Conservation (phyloP, 2,113 vertebrate species). For the Cranoglanis bouderius region DNA sequence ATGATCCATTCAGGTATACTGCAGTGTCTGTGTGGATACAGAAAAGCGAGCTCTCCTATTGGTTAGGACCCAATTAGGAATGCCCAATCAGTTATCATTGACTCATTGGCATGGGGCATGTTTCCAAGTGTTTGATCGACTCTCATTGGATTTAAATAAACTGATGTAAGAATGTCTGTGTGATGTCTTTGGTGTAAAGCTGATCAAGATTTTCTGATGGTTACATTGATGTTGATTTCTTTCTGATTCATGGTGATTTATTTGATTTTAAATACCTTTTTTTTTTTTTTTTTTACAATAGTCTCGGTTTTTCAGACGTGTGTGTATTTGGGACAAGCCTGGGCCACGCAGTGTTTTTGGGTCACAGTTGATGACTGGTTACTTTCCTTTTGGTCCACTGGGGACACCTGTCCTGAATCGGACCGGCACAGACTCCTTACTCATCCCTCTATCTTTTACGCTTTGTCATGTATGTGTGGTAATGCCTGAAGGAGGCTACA, state of each 20-base stretch:
- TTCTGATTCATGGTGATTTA: too few species aligned
- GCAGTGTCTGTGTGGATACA: not conserved
- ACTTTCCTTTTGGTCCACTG: conserved; percentile 41
- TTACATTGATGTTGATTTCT: not conserved
- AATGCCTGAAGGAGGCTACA: not conserved
- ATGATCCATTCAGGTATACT: not conserved
- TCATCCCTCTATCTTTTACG: conserved; percentile 7
- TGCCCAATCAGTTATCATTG: not conserved
- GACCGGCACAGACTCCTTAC: not conserved
- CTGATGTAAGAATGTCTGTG: not conserved
- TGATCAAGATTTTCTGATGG: not conserved
- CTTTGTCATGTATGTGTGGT: not conserved
- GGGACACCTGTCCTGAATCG: conserved; percentile 54
- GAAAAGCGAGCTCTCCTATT: not conserved
- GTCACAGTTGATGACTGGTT: conserved; percentile 55
- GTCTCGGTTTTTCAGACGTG: not conserved
- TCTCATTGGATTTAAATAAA: not conserved
- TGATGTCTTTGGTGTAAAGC: not conserved
- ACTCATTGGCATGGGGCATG: not conserved
- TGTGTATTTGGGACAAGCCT: conserved; percentile 24
- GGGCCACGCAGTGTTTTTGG: conserved; percentile 49
- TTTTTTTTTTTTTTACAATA: too few species aligned
- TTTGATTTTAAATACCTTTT: too few species aligned
- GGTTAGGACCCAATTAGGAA: not conserved
- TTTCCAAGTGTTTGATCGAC: not conserved